A percentile compares a stretch with the other conserved stretches of the same genome.
These are phyloP conservation scores for Eulemur macaco DNA, from an alignment of 2,113 vertebrate species.

Conservation along the genomic window DNA sequence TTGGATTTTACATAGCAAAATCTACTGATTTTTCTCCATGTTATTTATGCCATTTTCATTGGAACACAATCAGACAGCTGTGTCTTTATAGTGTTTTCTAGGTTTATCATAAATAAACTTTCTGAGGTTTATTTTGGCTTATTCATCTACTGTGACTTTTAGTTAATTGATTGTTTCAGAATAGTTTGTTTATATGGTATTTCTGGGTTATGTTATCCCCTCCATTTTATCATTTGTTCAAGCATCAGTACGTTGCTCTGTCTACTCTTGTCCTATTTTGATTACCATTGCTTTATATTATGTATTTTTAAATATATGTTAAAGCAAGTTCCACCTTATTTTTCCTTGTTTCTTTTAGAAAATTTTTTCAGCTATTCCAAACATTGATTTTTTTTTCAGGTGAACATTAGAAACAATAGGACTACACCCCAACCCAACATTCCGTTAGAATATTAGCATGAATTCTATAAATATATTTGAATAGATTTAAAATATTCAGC, in stretches of 20 bases:
- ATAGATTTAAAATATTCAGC: neutral
- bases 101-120: neutral
- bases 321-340: neutral
- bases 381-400: neutral
- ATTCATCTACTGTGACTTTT: neutral
- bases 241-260: neutral
- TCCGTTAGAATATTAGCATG: neutral
- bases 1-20: neutral
- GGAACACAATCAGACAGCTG: neutral
- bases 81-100: neutral
- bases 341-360: neutral
- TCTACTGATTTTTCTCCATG: neutral
- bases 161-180: neutral
- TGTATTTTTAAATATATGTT: neutral
- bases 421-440: neutral
- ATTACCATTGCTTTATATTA: neutral
- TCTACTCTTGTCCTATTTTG: neutral
- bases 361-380: neutral
- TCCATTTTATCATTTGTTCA: slow-evolving; percentile 11
- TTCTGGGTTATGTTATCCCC: neutral
- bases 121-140: neutral
- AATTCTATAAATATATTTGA: neutral
- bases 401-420: neutral
- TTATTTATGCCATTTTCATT: neutral
- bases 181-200: neutral